Base-by-base conservation (phyloP, 2,888 invertebrate genomes). In the Augiades crinisus region DNA sequence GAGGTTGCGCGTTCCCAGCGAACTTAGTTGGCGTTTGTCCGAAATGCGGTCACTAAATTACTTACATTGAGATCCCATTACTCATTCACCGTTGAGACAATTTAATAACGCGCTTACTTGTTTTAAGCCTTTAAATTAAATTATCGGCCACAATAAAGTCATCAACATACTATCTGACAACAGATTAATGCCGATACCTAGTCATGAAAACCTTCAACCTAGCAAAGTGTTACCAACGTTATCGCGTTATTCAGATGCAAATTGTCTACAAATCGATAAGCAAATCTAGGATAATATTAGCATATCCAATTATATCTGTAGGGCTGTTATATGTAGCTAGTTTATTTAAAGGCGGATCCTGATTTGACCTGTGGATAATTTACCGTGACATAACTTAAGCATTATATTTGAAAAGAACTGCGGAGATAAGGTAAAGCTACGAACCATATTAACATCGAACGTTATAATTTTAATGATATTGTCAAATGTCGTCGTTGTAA, bases 1-100 rank as follows among this genome's bases (percentile, higher is more conserved):
- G 33, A 22, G 50, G 43, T 14, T 10, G 21, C 17, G 31, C 10
- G 30, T 34, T 27, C 30, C n/a, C 34, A 12, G 19, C 27, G 10
- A 19, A 33, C 38, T 21, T 47, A 21, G 53, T 33, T 31, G 33
- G 40, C 37, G 43, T 36, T 41, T 27, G 30, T 43, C 34, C 47
- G 47, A 47, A 53, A 41, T 47, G 53, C 40, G 36, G 37, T 27
- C 36, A 24, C 49, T 40, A 17, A 49, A 49, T 49, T 33, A 36
- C 38, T 24, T 7, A 34, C 33, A 44, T 33, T 14, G 41, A 41
- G 27, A 41, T 41, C 10, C 30, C 41, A 30, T 41, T 41, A 41
- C 27, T 41, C 27, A 30, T 41, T 41, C 41, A 17, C 3, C 30
- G 30, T 41, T 30, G 30, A 16, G 30, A 41, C 41, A 12, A 17